Evolutionary conservation across 1,140 invertebrate genomes (phyloP).

Genomic region (Notospermus geniculatus): DNA sequence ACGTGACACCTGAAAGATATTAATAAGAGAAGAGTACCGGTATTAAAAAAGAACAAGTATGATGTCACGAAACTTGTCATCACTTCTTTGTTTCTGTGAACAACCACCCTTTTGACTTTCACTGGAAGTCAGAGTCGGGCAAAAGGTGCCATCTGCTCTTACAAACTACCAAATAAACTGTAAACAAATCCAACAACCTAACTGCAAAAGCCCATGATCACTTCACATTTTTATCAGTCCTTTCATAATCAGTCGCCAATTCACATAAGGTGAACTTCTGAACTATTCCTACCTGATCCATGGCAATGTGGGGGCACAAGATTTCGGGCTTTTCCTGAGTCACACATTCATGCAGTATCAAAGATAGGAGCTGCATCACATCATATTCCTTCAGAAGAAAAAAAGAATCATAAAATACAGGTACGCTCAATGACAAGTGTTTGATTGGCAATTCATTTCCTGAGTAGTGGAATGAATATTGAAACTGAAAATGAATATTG

Average conservation of each 20-base stretch:
- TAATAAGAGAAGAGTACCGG: neutral
- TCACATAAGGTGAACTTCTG: neutral
- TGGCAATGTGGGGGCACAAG: conserved; percentile 62
- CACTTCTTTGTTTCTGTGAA: conserved; percentile 3
- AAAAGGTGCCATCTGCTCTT: too few relatives aligned
- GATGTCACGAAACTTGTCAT: neutral
- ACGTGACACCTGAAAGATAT: neutral
- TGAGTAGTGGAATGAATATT: too few relatives aligned
- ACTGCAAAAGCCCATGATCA: neutral
- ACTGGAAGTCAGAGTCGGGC: too few relatives aligned
- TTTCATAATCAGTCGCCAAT: neutral
- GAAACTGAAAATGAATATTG: too few relatives aligned
- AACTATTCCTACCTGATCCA: conserved; percentile 45
- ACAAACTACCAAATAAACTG: too few relatives aligned
- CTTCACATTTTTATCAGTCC: neutral
- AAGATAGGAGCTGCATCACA: conserved; percentile 67
- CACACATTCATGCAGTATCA: conserved; percentile 81
- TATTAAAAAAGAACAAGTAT: neutral
- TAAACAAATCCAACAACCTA: too few relatives aligned
- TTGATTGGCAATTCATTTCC: too few relatives aligned
- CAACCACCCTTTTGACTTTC: conserved; percentile 18
- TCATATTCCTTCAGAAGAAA: conserved; percentile 33
- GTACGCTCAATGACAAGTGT: too few relatives aligned
- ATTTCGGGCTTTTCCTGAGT: conserved; percentile 80
- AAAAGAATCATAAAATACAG: too few relatives aligned